Evolutionary conservation across 2,113 vertebrate species (phyloP).

Genomic region (Chroicocephalus ridibundus): DNA sequence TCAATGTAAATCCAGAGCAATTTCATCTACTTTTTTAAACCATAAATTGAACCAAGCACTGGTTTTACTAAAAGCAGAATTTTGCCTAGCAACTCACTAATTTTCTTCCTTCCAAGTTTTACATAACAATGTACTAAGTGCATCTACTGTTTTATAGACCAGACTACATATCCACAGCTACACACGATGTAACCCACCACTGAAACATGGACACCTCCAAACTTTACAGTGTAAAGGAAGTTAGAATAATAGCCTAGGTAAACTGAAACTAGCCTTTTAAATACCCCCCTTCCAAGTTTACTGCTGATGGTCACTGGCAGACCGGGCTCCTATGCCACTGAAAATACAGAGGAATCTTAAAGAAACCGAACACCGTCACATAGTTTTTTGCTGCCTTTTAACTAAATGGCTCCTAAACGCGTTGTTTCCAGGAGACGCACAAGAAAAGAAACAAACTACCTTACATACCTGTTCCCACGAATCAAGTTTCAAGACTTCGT

Average conservation of each 20-base stretch:
- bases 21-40: background rate
- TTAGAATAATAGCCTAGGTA: background rate
- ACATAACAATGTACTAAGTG: background rate
- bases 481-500: background rate
- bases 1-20: background rate
- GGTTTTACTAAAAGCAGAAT: background rate
- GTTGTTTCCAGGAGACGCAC: background rate
- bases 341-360: background rate
- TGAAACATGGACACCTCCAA: background rate
- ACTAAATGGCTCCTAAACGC: background rate
- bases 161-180: background rate
- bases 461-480: background rate
- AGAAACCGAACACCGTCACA: background rate
- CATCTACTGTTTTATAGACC: background rate
- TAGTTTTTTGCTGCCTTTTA: background rate
- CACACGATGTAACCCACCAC: rapidly evolving
- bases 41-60: background rate
- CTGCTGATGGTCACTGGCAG: background rate
- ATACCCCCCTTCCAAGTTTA: background rate
- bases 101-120: background rate
- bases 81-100: background rate
- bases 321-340: background rate
- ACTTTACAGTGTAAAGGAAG: background rate
- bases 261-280: background rate
- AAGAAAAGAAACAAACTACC: background rate